Evolutionary conservation across 1,140 invertebrate species (phyloP), one percentile per base, ranked within the genome.

Genomic region (Macrotrachela quadricornifera): DNA sequence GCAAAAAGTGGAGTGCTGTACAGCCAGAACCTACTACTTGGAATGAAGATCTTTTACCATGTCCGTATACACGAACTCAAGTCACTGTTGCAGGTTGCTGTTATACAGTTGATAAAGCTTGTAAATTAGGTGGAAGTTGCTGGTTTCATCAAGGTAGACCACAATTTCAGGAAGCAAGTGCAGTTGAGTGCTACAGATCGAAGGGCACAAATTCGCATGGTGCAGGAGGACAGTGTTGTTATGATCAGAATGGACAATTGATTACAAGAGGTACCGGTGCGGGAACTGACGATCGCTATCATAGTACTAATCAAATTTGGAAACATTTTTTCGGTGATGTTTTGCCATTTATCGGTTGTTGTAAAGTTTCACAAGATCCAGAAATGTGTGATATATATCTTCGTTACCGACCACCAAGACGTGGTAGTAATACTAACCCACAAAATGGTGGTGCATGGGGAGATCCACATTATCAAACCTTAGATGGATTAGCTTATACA

Each of bases 371-470:
- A 30, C 8, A 2, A 2, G 21, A 30, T 4, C 36, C 49, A 15
- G 15, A 50, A 10, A 6, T 43, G 11, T 50, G 49, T 30, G 6
- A 42, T 43, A 11, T 43, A 13, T 50, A 43, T 30, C 30, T 43
- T 50, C 40, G 43, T 36, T 43, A 50, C 18, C 18, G 49, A 50
- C 40, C 41, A 50, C 30, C 40, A 39, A 18, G 43, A n/a, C 10
- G n/a, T 43, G 49, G 49, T 13, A 30, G 15, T 30, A 8, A 30
- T 30, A 30, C 21, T 4, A 30, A 4, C 3, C 3, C 3, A 4
- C 21, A 6, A 16, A 12, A 11, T 15, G 75, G 71, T 36, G 68
- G 81, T 14, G 79, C 86, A 38, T 92, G 85, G 63, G 59, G 59
- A n/a, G 58, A 59, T 40, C 58, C 56, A 2, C 59, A 60, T 51